Conservation (phyloP, 2,888 invertebrate species). For the Philhelius pedissequus region DNA sequence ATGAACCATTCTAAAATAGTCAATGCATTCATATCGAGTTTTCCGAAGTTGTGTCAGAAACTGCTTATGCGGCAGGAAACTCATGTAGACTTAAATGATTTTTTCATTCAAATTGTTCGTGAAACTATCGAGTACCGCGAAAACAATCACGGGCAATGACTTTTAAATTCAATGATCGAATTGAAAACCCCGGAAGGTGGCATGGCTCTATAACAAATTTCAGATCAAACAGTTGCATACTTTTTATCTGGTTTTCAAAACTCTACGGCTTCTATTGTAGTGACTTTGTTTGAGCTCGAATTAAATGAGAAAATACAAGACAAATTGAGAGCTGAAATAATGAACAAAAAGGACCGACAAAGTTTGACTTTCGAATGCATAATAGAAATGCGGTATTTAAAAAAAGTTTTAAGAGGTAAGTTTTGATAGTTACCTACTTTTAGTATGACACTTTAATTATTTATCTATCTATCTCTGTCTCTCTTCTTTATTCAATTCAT, state of each 20-base stretch:
- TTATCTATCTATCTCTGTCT: too few species aligned
- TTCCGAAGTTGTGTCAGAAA: slow-evolving; percentile 70
- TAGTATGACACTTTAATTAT: too few species aligned
- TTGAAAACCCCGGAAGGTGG: slow-evolving; percentile 71
- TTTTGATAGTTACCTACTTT: neutral
- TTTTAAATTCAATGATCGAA: slow-evolving; percentile 80
- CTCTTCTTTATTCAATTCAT: neutral
- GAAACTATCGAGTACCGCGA: slow-evolving; percentile 77
- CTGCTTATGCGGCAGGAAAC: slow-evolving; percentile 71
- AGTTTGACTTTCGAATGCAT: slow-evolving; percentile 77
- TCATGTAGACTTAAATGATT: slow-evolving; percentile 72
- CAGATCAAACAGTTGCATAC: slow-evolving; percentile 81
- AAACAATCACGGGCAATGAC: slow-evolving; percentile 78
- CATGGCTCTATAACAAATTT: slow-evolving; percentile 77
- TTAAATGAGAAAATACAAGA: slow-evolving; percentile 79
- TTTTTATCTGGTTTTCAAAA: slow-evolving; percentile 81
- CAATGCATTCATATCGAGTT: slow-evolving; percentile 69
- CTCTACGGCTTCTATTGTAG: slow-evolving; percentile 79
- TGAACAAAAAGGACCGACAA: slow-evolving; percentile 74
- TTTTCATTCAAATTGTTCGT: slow-evolving; percentile 74
- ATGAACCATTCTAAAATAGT: slow-evolving; percentile 55
- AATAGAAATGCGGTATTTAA: slow-evolving; percentile 74
- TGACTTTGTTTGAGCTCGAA: slow-evolving; percentile 80
- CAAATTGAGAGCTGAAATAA: slow-evolving; percentile 78
- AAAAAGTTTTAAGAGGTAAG: slow-evolving; percentile 74